Conservation (phyloP, 1,140 invertebrate genomes). For the Ruditapes philippinarum region DNA sequence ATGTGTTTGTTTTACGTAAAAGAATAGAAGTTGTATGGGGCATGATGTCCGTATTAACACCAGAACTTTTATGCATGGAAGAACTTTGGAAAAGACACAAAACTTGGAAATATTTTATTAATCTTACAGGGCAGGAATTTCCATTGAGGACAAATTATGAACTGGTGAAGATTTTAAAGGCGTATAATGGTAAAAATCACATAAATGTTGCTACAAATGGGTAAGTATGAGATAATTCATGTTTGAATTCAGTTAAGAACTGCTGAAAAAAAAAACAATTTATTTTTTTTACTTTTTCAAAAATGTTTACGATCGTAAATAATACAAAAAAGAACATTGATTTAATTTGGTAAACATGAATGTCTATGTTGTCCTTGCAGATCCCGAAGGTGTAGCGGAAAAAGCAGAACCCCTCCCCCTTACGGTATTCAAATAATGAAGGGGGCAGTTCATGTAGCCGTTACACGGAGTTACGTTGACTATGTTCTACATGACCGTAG, state of each 20-base stretch:
- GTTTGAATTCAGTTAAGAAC: no score
- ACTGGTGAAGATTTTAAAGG: conserved; percentile 76
- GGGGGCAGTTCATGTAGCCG: conserved; percentile 79
- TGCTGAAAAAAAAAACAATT: no score
- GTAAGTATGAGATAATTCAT: background rate
- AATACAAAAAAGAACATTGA: no score
- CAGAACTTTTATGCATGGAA: conserved; percentile 80
- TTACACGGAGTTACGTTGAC: conserved; percentile 76
- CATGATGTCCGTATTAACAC: conserved; percentile 69
- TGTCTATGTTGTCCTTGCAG: no score
- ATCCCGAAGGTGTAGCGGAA: no score
- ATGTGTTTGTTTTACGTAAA: conserved; percentile 77
- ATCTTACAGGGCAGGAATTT: no score
- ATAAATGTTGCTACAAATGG: conserved; percentile 51
- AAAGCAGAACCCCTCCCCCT: conserved; percentile 70
- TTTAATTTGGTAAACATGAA: no score
- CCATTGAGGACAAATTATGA: no score
- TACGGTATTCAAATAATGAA: conserved; percentile 75
- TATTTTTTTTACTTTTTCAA: no score
- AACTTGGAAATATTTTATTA: no score
- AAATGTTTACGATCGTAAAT: no score
- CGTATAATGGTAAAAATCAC: conserved; percentile 77
- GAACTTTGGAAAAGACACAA: no score
- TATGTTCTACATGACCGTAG: conserved; percentile 73
- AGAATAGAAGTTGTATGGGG: conserved; percentile 72